Evolutionary conservation across 1,140 invertebrate genomes (phyloP), one percentile per base, ranked within the genome.

Genomic region (Capitella teleta): DNA sequence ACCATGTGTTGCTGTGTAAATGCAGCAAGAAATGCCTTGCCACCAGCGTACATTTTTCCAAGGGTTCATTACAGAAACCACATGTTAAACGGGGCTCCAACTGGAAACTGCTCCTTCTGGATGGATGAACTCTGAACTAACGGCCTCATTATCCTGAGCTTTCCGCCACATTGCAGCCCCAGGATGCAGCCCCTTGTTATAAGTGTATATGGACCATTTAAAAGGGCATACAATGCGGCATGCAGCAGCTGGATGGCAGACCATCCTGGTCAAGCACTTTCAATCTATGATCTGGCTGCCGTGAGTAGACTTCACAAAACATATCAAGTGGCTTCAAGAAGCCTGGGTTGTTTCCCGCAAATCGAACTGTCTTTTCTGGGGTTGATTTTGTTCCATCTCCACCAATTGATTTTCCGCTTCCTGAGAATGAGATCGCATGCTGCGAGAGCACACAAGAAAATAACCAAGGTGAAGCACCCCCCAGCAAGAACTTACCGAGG

Each of bases 11-110:
- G 49, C 42, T 45, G 51, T 19, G 45, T 57, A n/a, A 56, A 28
- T 53, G 66, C 65, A 28, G 43, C 46, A 25, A 61, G 62, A 8
- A 60, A 42, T 30, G 48, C 24, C 23, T 43, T 62, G 28, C 65
- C 65, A 32, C 63, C 63, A n/a, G 40, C 60, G 19, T 57, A 61
- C 24, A 57, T 64, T 36, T 67, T 67, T 42, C 61, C 60, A 4
- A 32, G 64, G 51, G 52, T 52, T 16, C 32, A 56, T 16, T 57
- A 57, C 50, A 51, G 51, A 25, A 52, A 57, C 12, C 46, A 68
- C 53, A 70, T 77, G 52, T 49, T 76, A 14, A 63, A 59, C 41
- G 66, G 67, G 6, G 32, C 30, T 21, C 47, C 49, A n/a, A 12
- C 55, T 28, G 51, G 43, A 12, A 26, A 19, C 51, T 10, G 42